Evolutionary conservation across 92 coral and sea anemone species (phyloP).

Genomic region (Bergia sp.): DNA sequence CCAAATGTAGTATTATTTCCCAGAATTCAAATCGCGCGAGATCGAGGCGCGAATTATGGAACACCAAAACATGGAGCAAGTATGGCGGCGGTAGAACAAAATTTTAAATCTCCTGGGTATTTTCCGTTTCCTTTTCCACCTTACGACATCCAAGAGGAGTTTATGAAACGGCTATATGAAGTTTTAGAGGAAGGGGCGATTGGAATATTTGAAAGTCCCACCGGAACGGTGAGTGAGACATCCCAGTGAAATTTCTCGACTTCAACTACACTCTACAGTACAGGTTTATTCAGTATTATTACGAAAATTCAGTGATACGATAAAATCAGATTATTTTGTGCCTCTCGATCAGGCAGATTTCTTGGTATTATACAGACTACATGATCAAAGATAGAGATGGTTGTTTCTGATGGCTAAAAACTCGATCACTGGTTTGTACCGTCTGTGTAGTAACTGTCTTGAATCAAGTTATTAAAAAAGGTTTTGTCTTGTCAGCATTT

Average conservation of each 20-base stretch:
- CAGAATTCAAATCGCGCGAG: conserved; percentile 16
- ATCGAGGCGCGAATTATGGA: conserved; percentile 37
- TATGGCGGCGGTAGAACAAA: conserved; percentile 32
- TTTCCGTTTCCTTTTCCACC: conserved; percentile 98
- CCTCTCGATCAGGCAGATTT: too few relatives aligned
- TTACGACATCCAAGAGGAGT: conserved; percentile 94
- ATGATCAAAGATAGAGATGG: too few relatives aligned
- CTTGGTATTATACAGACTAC: too few relatives aligned
- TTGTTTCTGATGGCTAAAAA: too few relatives aligned
- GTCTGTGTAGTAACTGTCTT: too few relatives aligned
- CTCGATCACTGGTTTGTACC: too few relatives aligned
- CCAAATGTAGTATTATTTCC: not conserved
- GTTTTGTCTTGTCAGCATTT: too few relatives aligned
- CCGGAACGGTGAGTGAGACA: conserved; percentile 86
- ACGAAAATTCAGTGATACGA: too few relatives aligned
- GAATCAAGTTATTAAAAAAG: too few relatives aligned
- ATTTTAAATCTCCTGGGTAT: conserved; percentile 59
- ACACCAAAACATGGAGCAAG: conserved; percentile 17
- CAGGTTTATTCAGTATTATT: too few relatives aligned
- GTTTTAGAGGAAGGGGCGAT: conserved; percentile 84
- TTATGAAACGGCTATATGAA: conserved; percentile 81
- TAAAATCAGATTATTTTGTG: too few relatives aligned
- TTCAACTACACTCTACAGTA: not conserved
- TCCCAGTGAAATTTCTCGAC: not conserved
- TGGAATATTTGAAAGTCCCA: conserved; percentile 98